Base-by-base conservation (phyloP, 2,888 invertebrate species). In the Exephanes ischioxanthus region DNA sequence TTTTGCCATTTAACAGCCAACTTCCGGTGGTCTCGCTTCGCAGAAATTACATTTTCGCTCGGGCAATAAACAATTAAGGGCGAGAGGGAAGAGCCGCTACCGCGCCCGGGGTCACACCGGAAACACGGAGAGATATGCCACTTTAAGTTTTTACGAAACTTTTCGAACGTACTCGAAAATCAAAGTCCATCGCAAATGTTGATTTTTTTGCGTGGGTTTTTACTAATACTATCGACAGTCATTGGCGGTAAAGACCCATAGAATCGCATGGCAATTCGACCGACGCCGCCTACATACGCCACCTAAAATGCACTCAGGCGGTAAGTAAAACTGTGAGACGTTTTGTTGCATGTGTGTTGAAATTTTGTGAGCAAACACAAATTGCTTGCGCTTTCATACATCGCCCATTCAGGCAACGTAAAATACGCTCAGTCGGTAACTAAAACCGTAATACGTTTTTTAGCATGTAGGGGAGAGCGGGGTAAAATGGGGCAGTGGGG, bases 41-140 rank as follows among this genome's bases (percentile, higher is more conserved):
- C 67, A 80, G 81, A 77, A 84, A 81, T 84, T 84, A 84, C 77
- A 63, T 81, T 79, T 70, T 72, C 81, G 55, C 71, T 37, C 84
- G 22, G 58, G 81, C 77, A 71, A 81, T 81, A 77, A 83, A 79
- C 68, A 77, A 81, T 80, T 72, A 72, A 84, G 75, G 45, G 71
- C 66, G 53, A 71, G 53, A 76, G 58, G 51, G 76, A 63, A 26
- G 80, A 81, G 75, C 75, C 51, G 26, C 71, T 58, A 33, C 16
- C 48, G 61, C 58, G 33, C 41, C 61, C 51, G 30, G 30, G 26
- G 63, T 30, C 80, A 80, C 26, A 58, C 80, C 68, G 22, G 58
- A 19, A 48, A 30, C 55, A 45, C 22, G 14, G 63, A 33, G 45
- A 41, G 30, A 63, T 67, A 67, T 5, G 19, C 41, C 16, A 16